Evolutionary conservation across 2,113 vertebrate genomes (phyloP).

Genomic region (Heptranchias perlo): DNA sequence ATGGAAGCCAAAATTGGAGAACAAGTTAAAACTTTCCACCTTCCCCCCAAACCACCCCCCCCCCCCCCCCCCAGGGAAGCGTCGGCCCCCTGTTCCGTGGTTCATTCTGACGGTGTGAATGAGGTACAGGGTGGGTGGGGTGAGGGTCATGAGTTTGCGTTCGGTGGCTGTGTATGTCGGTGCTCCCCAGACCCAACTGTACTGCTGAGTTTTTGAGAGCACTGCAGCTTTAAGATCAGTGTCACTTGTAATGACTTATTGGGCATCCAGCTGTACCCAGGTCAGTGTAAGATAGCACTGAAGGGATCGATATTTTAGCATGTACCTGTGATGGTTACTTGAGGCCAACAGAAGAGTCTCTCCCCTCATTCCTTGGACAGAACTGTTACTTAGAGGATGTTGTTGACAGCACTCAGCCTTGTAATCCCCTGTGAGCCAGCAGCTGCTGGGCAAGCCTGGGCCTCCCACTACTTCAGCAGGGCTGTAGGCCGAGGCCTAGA

Average conservation of each 20-base stretch:
- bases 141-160: neutral
- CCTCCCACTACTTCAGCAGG: neutral
- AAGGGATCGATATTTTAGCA: neutral
- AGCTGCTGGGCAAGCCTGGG: neutral
- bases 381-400: neutral
- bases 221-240: neutral
- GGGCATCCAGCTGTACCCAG: no score
- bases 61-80: neutral
- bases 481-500: neutral
- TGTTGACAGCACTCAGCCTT: neutral
- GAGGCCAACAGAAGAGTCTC: neutral
- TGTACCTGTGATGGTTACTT: neutral
- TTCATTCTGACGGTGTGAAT: neutral
- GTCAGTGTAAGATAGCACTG: neutral
- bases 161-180: neutral
- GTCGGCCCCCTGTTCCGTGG: no score
- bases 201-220: no score
- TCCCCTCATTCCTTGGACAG: neutral
- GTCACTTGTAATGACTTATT: neutral
- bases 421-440: neutral
- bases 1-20: neutral
- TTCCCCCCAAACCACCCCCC: no score
- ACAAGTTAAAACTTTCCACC: neutral
- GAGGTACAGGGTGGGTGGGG: neutral
- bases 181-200: neutral